Percentiles rank a stretch among this genome's conserved stretches.
These are phyloP conservation scores for Eucriotettix oculatus DNA, from an alignment of 2,888 invertebrate species.

Conservation along the genomic window DNA sequence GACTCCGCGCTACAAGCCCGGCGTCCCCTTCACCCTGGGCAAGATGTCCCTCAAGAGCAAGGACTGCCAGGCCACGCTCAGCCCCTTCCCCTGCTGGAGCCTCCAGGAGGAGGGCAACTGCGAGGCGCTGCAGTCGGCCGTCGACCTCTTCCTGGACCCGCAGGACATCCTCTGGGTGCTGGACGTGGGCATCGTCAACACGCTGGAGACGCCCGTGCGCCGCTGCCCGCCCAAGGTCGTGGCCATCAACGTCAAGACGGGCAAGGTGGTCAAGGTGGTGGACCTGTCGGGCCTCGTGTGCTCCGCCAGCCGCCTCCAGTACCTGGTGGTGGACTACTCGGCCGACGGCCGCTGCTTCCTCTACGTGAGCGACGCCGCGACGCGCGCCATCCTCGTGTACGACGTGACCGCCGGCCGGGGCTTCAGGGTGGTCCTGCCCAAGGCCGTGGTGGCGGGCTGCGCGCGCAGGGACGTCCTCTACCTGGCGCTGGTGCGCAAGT, in stretches of 20 bases:
- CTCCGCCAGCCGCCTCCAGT: slow-evolving; percentile 45
- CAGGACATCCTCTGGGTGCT: slow-evolving; percentile 54
- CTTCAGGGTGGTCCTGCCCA: slow-evolving; percentile 43
- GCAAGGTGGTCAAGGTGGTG: slow-evolving; percentile 39
- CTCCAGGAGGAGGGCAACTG: slow-evolving; percentile 47
- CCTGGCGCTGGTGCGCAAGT: slow-evolving; percentile 40
- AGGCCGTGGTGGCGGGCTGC: slow-evolving; percentile 32
- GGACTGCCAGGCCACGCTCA: slow-evolving; percentile 30
- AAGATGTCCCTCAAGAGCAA: slow-evolving; percentile 30
- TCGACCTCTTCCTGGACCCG: slow-evolving; percentile 44
- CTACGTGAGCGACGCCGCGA: slow-evolving; percentile 52
- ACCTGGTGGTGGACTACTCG: slow-evolving; percentile 48
- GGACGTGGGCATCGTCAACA: slow-evolving; percentile 53
- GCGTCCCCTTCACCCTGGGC: slow-evolving; percentile 29
- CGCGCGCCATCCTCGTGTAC: slow-evolving; percentile 47
- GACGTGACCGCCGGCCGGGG: slow-evolving; percentile 43
- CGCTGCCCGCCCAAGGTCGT: slow-evolving; percentile 49
- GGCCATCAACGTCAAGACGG: slow-evolving; percentile 38
- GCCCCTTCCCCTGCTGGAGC: slow-evolving; percentile 46
- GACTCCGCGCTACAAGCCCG: slow-evolving; percentile 26
- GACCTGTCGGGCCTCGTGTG: slow-evolving; percentile 40
- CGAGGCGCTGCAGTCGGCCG: slow-evolving; percentile 46
- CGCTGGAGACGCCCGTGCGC: slow-evolving; percentile 42
- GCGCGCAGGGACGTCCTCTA: slow-evolving; percentile 45
- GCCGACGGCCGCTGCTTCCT: slow-evolving; percentile 28